Evolutionary conservation across 2,113 vertebrate genomes (phyloP).

Genomic region (Archocentrus centrarchus): DNA sequence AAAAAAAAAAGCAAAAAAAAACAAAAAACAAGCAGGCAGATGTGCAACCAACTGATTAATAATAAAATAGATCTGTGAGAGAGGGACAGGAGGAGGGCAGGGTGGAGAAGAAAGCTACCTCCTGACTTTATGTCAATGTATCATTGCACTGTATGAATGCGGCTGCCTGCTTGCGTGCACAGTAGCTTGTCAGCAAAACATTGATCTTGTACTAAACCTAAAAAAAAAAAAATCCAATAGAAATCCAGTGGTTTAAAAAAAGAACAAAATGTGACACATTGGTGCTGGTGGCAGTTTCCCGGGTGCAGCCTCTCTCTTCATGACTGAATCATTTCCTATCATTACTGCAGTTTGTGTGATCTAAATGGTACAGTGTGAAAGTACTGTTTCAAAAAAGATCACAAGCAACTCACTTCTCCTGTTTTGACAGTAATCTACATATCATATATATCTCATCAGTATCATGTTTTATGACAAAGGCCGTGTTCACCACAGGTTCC

Average conservation of each 20-base stretch:
- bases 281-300: slow-evolving; percentile 62
- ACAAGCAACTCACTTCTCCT: slow-evolving; percentile 50
- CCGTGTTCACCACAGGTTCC: slow-evolving; percentile 53
- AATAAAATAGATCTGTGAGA: slow-evolving; percentile 81
- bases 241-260: slow-evolving; percentile 69
- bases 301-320: slow-evolving; percentile 16
- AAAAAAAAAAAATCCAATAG: slow-evolving; percentile 69
- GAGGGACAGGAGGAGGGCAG: slow-evolving; percentile 29
- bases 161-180: slow-evolving; percentile 20
- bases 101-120: slow-evolving; percentile 32
- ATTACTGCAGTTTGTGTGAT: slow-evolving; percentile 47
- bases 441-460: slow-evolving; percentile 58
- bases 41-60: slow-evolving; percentile 81
- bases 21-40: slow-evolving; percentile 77
- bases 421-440: slow-evolving; percentile 58
- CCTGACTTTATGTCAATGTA: slow-evolving; percentile 28
- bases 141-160: slow-evolving; percentile 27
- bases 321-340: slow-evolving; percentile 61
- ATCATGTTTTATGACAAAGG: slow-evolving; percentile 58
- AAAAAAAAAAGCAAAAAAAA: slow-evolving; percentile 71
- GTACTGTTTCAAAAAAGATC: slow-evolving; percentile 44
- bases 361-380: slow-evolving; percentile 59
- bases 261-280: slow-evolving; percentile 67
- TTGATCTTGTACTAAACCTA: slow-evolving; percentile 73
- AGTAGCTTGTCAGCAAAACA: slow-evolving; percentile 43